Conservation (phyloP, 2,797 vertebrate genomes). For the Scleropages formosus region DNA sequence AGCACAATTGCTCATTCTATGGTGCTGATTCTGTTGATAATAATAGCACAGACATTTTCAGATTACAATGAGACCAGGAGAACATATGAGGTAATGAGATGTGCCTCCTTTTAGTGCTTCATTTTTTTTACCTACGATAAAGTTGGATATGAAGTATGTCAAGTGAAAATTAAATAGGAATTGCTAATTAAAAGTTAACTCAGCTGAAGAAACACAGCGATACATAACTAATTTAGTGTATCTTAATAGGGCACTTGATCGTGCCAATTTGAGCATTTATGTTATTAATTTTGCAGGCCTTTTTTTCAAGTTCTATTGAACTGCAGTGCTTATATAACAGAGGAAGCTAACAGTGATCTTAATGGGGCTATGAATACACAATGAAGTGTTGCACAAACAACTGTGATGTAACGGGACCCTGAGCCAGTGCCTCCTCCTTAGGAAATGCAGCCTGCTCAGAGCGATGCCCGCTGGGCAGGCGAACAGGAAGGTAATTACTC, state of each 20-base stretch:
- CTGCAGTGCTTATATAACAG: slow-evolving; percentile 23
- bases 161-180: slow-evolving; percentile 57
- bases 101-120: slow-evolving; percentile 44
- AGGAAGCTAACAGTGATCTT: slow-evolving; percentile 26
- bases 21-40: slow-evolving; percentile 50
- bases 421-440: slow-evolving; percentile 7
- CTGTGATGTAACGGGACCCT: slow-evolving; percentile 34
- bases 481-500: slow-evolving; percentile 58
- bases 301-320: slow-evolving; percentile 30
- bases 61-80: slow-evolving; percentile 35
- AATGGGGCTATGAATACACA: slow-evolving; percentile 25
- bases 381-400: slow-evolving; percentile 34
- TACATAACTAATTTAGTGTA: slow-evolving; percentile 47
- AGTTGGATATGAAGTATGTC: slow-evolving; percentile 46
- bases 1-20: slow-evolving; percentile 38
- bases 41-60: slow-evolving; percentile 47
- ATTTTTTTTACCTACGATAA: slow-evolving; percentile 52
- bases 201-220: slow-evolving; percentile 45
- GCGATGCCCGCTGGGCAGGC: slow-evolving; percentile 38
- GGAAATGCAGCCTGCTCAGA: slow-evolving; percentile 34
- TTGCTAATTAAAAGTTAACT: slow-evolving; percentile 54
- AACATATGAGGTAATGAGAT: slow-evolving; percentile 57
- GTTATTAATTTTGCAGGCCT: slow-evolving; percentile 30
- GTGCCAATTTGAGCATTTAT: slow-evolving; percentile 26
- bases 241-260: slow-evolving; percentile 51